Percentiles rank a stretch among this genome's conserved stretches.
Conservation (phyloP, 1,140 invertebrate species). For the Whitmania pigra region DNA sequence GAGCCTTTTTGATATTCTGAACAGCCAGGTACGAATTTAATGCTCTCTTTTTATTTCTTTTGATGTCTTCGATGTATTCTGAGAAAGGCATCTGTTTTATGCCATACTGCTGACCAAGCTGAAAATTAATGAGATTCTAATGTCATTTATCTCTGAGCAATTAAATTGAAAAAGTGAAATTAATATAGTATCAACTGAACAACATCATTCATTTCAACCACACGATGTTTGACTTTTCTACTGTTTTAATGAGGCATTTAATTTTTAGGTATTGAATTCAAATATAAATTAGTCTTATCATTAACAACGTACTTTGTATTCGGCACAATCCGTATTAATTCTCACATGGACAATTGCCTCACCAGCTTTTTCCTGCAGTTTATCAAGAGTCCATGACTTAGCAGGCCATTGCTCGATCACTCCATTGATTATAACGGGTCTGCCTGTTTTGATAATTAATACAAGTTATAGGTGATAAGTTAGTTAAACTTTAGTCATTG, state of each 20-base stretch:
- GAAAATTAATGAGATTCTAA: slow-evolving; percentile 7
- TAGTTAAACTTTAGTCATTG: not conserved
- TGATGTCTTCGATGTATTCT: slow-evolving; percentile 26
- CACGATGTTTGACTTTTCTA: too few species aligned
- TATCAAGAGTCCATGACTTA: slow-evolving; percentile 25
- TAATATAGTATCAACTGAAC: too few species aligned
- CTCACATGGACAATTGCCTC: slow-evolving; percentile 22
- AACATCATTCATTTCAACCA: too few species aligned
- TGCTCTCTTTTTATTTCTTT: slow-evolving; percentile 23
- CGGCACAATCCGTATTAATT: slow-evolving; percentile 23
- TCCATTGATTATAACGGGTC: slow-evolving; percentile 26
- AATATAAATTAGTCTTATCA: not conserved
- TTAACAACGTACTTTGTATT: slow-evolving; percentile 24
- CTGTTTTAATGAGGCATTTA: too few species aligned
- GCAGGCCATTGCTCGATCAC: slow-evolving; percentile 25
- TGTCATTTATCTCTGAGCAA: too few species aligned
- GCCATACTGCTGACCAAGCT: slow-evolving; percentile 27
- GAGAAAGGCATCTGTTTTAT: slow-evolving; percentile 27
- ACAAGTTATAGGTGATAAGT: not conserved
- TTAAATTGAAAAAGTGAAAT: too few species aligned
- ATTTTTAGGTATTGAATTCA: too few species aligned
- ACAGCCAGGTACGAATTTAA: slow-evolving; percentile 29
- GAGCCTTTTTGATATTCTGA: slow-evolving; percentile 28
- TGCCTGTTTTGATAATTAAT: slow-evolving; percentile 18
- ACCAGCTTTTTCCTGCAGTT: slow-evolving; percentile 23